phyloP scores from a whole-genome alignment of 1,140 invertebrate species.

The Leptinotarsa undecemlineata region DNA sequence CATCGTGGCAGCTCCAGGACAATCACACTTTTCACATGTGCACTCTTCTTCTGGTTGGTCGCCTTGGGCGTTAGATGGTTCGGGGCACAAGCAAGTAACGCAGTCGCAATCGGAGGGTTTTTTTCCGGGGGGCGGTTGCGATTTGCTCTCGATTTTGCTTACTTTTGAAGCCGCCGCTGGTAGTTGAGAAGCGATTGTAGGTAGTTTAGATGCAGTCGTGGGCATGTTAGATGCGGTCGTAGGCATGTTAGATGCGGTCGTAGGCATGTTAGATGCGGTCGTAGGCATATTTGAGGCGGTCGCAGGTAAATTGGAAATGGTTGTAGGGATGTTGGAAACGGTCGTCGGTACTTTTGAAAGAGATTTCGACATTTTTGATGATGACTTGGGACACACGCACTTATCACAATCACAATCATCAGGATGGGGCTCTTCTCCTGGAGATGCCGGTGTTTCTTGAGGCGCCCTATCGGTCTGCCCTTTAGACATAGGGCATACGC shows the following conservation, averaged over 20 bases:
- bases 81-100: neutral
- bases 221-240: neutral
- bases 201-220: too few species aligned
- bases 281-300: neutral
- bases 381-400: constrained; percentile 27
- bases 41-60: neutral
- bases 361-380: constrained; percentile 3
- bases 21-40: constrained; percentile 25
- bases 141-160: neutral
- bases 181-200: neutral
- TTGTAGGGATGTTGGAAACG: neutral
- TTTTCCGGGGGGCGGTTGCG: neutral
- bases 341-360: neutral
- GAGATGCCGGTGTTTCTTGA: neutral
- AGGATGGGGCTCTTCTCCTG: constrained; percentile 10
- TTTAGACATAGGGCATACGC: constrained; percentile 23
- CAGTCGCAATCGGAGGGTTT: neutral
- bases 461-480: neutral
- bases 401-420: constrained; percentile 30
- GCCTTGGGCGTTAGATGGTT: neutral
- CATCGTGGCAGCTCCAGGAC: neutral
- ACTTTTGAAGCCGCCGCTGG: too few species aligned
- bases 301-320: neutral
- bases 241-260: neutral
- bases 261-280: neutral